phyloP scores from a whole-genome alignment of 2,888 invertebrate species.

The Trissolcus brochymenae region DNA sequence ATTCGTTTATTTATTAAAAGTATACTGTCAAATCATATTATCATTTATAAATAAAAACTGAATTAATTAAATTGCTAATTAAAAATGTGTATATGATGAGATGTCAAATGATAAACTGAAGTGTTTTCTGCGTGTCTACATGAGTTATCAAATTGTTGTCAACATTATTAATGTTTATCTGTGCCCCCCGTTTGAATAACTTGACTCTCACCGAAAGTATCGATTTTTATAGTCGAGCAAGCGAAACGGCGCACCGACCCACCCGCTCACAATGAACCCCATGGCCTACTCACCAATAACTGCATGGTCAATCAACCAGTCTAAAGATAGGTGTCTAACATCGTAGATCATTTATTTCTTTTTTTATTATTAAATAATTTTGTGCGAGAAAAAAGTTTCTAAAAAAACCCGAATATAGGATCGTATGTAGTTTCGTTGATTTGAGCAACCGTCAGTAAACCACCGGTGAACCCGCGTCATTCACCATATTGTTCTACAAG shows the following conservation, averaged over 20 bases:
- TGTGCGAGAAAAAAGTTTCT: too few species aligned
- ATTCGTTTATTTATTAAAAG: too few species aligned
- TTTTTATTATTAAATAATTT: not conserved
- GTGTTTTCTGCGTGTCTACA: constrained; percentile 1
- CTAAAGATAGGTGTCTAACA: too few species aligned
- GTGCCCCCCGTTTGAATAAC: constrained; percentile 12
- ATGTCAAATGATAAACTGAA: too few species aligned
- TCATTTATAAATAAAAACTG: not conserved
- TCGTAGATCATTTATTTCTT: not conserved
- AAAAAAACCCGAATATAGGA: too few species aligned
- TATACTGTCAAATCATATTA: not conserved
- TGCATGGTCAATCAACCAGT: constrained; percentile 27
- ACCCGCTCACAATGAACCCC: constrained; percentile 69
- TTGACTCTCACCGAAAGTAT: constrained; percentile 42
- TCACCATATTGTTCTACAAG: constrained; percentile 48
- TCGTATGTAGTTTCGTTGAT: constrained; percentile 40
- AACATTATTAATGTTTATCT: constrained; percentile 5
- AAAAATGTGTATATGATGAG: not conserved
- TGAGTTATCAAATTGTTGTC: constrained; percentile 3
- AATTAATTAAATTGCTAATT: not conserved
- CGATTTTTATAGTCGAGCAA: constrained; percentile 46
- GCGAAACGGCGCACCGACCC: constrained; percentile 74
- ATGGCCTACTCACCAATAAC: constrained; percentile 69
- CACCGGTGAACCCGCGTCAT: constrained; percentile 29
- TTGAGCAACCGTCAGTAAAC: constrained; percentile 22